These are phyloP conservation scores for Eupithecia subfuscata DNA, from an alignment of 2,888 invertebrate species.

Conservation along the genomic window DNA sequence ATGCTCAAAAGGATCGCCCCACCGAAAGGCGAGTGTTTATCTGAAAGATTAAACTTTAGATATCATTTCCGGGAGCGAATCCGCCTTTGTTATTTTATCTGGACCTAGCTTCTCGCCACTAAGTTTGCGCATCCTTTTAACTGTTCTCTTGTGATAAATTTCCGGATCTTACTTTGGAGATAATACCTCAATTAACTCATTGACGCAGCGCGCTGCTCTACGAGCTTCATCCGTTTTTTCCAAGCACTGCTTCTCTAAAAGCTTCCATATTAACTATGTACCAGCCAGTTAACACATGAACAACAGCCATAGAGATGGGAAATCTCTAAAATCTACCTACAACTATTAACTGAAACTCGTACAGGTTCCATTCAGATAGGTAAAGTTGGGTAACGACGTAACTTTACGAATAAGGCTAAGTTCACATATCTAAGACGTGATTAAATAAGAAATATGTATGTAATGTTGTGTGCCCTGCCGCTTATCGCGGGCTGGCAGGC, in stretches of 20 bases:
- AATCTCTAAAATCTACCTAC: constrained; percentile 26
- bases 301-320: constrained; percentile 26
- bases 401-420: constrained; percentile 37
- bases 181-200: constrained; percentile 28
- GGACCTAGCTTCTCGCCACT: constrained; percentile 33
- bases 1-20: constrained; percentile 43
- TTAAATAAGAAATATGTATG: constrained; percentile 62
- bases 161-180: constrained; percentile 26
- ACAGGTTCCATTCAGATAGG: constrained; percentile 30
- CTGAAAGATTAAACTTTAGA: constrained; percentile 43
- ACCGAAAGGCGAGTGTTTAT: constrained; percentile 44
- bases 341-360: constrained; percentile 31
- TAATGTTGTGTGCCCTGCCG: constrained; percentile 55
- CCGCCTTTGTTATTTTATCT: constrained; percentile 43
- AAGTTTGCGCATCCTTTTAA: constrained; percentile 34
- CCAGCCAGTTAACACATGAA: constrained; percentile 17
- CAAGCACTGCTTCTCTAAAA: background rate
- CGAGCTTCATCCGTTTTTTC: background rate
- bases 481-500: constrained; percentile 64
- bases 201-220: constrained; percentile 17
- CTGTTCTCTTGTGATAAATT: constrained; percentile 34
- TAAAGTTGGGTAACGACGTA: constrained; percentile 33
- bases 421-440: constrained; percentile 43
- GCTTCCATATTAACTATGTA: background rate
- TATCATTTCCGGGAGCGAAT: constrained; percentile 42